Evolutionary conservation across 2,888 invertebrate genomes (phyloP).

Genomic region (Osmoderma eremita): DNA sequence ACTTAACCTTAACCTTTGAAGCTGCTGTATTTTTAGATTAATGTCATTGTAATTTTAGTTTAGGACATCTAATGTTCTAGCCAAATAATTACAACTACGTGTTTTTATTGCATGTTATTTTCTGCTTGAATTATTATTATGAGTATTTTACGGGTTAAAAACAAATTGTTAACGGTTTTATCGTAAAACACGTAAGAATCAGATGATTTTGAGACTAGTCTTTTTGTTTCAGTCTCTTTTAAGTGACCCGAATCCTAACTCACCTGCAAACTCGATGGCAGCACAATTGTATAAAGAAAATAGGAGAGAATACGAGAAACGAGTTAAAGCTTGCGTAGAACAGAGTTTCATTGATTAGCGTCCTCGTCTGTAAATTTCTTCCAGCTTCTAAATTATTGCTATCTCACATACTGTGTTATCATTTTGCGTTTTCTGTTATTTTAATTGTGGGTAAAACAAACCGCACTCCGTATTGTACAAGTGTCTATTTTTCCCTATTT

Average conservation of each 20-base stretch:
- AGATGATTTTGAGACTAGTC: neutral
- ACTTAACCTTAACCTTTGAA: slow-evolving; percentile 45
- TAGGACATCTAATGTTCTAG: slow-evolving; percentile 1
- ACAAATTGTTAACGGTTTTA: no score
- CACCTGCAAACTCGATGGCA: slow-evolving; percentile 98
- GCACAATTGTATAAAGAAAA: slow-evolving; percentile 99
- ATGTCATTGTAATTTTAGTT: slow-evolving; percentile 21
- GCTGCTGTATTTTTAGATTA: slow-evolving; percentile 22
- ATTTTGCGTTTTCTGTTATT: slow-evolving; percentile 39
- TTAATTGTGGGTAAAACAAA: slow-evolving; percentile 39
- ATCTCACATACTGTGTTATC: slow-evolving; percentile 42
- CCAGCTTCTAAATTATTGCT: slow-evolving; percentile 53
- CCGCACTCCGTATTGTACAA: slow-evolving; percentile 31
- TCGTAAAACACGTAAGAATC: no score
- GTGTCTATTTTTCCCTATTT: slow-evolving; percentile 39
- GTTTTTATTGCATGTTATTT: neutral
- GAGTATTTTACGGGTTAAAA: no score
- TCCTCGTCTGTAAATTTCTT: slow-evolving; percentile 38
- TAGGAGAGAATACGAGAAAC: slow-evolving; percentile 98
- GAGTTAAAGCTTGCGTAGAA: slow-evolving; percentile 99
- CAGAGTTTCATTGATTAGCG: slow-evolving; percentile 97
- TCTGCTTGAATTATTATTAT: no score
- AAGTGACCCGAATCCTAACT: slow-evolving; percentile 99
- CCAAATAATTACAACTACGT: neutral
- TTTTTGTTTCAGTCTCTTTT: slow-evolving; percentile 88